Evolutionary conservation across 1,140 invertebrate genomes (phyloP).

Genomic region (Acromyrmex charruanus): DNA sequence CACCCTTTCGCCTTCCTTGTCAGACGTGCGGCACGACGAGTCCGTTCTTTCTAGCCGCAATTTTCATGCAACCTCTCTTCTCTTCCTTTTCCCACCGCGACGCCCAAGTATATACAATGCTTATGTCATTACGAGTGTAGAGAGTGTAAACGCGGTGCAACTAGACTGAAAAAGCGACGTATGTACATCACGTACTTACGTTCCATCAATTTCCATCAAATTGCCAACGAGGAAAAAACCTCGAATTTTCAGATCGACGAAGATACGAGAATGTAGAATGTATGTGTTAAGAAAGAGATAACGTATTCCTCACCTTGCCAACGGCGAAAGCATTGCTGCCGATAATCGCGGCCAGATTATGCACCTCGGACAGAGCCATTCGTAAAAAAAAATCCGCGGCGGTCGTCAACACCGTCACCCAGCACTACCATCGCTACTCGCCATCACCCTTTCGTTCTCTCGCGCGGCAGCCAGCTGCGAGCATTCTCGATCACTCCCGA

Average conservation of each 20-base stretch:
- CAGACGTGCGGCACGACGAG: neutral
- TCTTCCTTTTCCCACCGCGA: neutral
- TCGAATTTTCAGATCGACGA: neutral
- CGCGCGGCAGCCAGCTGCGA: constrained; percentile 56
- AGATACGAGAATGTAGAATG: too few species aligned
- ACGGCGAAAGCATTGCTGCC: constrained; percentile 82
- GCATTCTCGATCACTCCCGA: constrained; percentile 16
- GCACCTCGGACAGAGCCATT: constrained; percentile 84
- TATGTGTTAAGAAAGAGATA: too few species aligned
- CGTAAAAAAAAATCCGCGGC: constrained; percentile 73
- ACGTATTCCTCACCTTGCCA: constrained; percentile 77
- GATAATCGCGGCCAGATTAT: constrained; percentile 82
- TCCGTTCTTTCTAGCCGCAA: neutral
- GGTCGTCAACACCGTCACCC: constrained; percentile 51
- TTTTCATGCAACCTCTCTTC: neutral
- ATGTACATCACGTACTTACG: neutral
- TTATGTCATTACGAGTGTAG: constrained; percentile 7
- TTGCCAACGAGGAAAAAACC: neutral
- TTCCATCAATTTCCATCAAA: neutral
- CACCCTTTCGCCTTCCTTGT: neutral
- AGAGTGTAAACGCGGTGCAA: neutral
- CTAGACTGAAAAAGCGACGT: neutral
- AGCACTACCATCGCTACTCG: constrained; percentile 73
- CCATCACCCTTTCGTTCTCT: constrained; percentile 80
- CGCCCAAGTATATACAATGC: neutral